Conservation (phyloP, 2,888 invertebrate species). For the Eupithecia tripunctaria region DNA sequence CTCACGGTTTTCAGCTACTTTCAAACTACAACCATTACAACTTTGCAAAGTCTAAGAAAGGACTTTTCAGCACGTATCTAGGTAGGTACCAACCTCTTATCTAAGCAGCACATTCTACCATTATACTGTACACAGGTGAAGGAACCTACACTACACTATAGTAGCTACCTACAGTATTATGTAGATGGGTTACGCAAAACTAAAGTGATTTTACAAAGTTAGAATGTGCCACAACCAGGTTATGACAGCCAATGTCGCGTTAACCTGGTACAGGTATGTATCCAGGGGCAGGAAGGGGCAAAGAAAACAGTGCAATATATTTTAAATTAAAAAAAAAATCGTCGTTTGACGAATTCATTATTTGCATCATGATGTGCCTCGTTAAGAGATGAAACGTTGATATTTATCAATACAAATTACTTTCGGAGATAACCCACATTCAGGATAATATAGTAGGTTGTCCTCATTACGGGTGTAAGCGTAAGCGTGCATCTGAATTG, state of each 20-base stretch:
- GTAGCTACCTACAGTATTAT: slow-evolving; percentile 26
- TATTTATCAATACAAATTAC: background rate
- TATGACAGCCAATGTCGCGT: slow-evolving; percentile 25
- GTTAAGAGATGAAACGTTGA: background rate
- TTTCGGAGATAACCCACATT: background rate
- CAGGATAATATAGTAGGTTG: too few relatives aligned
- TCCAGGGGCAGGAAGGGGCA: background rate
- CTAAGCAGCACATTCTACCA: slow-evolving; percentile 15
- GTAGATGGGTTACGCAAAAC: slow-evolving; percentile 46
- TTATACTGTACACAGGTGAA: slow-evolving; percentile 22
- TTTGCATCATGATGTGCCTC: background rate
- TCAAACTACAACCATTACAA: slow-evolving; percentile 17
- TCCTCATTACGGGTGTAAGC: too few relatives aligned
- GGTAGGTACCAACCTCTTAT: slow-evolving; percentile 14
- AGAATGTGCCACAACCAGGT: slow-evolving; percentile 27
- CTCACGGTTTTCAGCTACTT: slow-evolving; percentile 5
- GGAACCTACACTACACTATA: slow-evolving; percentile 5
- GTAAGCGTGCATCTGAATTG: too few relatives aligned
- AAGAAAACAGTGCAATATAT: background rate
- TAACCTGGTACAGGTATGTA: slow-evolving; percentile 16
- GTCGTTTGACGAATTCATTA: background rate
- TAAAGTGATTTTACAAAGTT: slow-evolving; percentile 61
- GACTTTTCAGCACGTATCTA: slow-evolving; percentile 18
- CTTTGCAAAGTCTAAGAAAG: slow-evolving; percentile 19
- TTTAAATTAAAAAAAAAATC: background rate